Percentiles rank a stretch among this genome's conserved stretches.
phyloP scores from a whole-genome alignment of 2,797 vertebrate genomes.

The Clarias laeviceps region DNA sequence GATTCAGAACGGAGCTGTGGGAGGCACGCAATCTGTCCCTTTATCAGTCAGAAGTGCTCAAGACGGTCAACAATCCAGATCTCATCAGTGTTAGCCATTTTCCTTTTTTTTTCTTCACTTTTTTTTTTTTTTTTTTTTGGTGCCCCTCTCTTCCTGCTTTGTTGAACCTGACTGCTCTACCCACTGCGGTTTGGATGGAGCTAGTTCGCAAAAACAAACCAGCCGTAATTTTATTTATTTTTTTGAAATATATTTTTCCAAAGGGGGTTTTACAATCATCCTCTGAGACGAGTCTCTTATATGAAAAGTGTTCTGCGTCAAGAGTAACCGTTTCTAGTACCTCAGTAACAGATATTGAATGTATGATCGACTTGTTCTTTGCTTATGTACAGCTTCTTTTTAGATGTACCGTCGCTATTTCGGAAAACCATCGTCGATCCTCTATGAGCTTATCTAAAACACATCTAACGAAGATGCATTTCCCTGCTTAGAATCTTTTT shows the following conservation, averaged over 20 bases:
- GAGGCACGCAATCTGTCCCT: background rate
- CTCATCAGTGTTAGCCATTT: constrained; percentile 25
- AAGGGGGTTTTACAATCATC: constrained; percentile 63
- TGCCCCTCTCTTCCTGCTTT: background rate
- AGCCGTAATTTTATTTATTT: constrained; percentile 48
- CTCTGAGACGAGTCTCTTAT: constrained; percentile 65
- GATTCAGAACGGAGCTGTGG: constrained; percentile 17
- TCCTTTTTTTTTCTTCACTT: constrained; percentile 11
- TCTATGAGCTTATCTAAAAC: constrained; percentile 24
- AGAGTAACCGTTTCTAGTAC: constrained; percentile 81
- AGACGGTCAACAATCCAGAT: constrained; percentile 41
- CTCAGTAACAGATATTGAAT: constrained; percentile 90
- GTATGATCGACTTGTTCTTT: constrained; percentile 74
- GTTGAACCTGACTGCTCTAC: constrained; percentile 15
- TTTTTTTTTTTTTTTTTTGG: background rate
- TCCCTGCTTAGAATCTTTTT: background rate
- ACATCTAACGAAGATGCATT: background rate
- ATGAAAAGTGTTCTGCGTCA: constrained; percentile 75
- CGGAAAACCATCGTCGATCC: constrained; percentile 43
- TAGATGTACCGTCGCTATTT: constrained; percentile 68
- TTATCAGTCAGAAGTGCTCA: background rate
- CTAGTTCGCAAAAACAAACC: constrained; percentile 60
- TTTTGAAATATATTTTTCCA: constrained; percentile 60
- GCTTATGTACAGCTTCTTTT: constrained; percentile 78
- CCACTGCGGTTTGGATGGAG: constrained; percentile 6